phyloP scores from a whole-genome alignment of 2,113 vertebrate species.

The Piaya cayana region DNA sequence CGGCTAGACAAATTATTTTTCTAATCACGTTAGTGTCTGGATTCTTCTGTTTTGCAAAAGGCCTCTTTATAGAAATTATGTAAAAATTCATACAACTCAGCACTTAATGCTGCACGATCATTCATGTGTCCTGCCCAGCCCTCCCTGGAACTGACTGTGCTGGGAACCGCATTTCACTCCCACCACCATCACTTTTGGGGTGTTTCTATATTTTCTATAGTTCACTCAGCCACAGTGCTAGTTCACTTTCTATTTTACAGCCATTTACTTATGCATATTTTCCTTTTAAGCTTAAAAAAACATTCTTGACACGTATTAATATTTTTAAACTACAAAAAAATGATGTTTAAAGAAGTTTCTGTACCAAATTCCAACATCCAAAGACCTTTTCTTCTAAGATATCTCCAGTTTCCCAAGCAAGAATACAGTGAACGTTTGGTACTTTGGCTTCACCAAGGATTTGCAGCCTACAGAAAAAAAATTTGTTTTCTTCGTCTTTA shows the following conservation, averaged over 20 bases:
- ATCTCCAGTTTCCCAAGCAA: background rate
- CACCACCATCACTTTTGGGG: background rate
- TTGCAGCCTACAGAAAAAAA: background rate
- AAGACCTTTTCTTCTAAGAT: background rate
- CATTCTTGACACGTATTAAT: background rate
- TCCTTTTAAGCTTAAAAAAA: background rate
- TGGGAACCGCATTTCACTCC: background rate
- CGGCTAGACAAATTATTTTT: background rate
- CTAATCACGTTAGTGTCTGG: background rate
- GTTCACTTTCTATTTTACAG: background rate
- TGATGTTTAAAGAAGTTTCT: background rate
- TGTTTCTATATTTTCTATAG: background rate
- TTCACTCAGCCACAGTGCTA: background rate
- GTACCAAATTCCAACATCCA: background rate
- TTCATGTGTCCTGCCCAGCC: background rate
- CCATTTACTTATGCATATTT: background rate
- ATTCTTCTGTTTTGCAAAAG: background rate
- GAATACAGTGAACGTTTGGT: background rate
- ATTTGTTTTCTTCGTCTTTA: background rate
- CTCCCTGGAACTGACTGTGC: background rate
- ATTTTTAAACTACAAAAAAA: background rate
- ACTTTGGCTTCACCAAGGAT: background rate
- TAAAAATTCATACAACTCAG: background rate
- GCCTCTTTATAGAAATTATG: background rate
- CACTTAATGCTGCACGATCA: background rate